Conservation (phyloP, 92 coral and sea anemone genomes). For the Palythoa heliodiscus region DNA sequence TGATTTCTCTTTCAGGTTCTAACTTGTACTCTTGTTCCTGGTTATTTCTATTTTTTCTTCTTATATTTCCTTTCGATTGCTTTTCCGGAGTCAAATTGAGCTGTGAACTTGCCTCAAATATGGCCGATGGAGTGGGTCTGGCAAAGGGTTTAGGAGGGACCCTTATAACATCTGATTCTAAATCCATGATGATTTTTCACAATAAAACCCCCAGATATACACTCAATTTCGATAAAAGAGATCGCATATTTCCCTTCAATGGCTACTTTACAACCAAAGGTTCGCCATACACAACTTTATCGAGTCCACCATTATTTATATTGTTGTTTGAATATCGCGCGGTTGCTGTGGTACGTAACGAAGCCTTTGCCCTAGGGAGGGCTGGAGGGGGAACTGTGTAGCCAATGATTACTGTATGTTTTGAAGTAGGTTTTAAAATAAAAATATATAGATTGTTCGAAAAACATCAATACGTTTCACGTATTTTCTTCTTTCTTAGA, state of each 20-base stretch:
- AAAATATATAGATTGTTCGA: too few relatives aligned
- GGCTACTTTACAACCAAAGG: not conserved
- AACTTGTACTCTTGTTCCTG: not conserved
- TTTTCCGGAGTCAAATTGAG: conserved; percentile 87
- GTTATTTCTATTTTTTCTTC: not conserved
- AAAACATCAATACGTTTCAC: too few relatives aligned
- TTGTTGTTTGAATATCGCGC: conserved; percentile 35
- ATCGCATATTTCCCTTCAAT: not conserved
- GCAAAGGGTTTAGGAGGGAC: conserved; percentile 68
- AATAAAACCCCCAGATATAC: not conserved
- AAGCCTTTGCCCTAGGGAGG: not conserved
- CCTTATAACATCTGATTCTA: conserved; percentile 70
- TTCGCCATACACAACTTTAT: not conserved
- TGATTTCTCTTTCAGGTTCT: not conserved
- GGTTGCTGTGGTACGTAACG: conserved; percentile 10
- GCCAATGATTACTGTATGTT: not conserved
- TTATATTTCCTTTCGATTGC: conserved; percentile 43
- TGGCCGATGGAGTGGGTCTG: conserved; percentile 51
- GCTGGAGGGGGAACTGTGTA: not conserved
- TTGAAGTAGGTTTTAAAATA: too few relatives aligned
- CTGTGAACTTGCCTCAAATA: conserved; percentile 57
- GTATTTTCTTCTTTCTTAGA: too few relatives aligned
- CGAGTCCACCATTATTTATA: not conserved
- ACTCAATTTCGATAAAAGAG: not conserved
- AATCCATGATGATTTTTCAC: not conserved